Evolutionary conservation across 2,888 invertebrate genomes (phyloP), one percentile per base, ranked within the genome.

Genomic region (Harpalus rubripes): DNA sequence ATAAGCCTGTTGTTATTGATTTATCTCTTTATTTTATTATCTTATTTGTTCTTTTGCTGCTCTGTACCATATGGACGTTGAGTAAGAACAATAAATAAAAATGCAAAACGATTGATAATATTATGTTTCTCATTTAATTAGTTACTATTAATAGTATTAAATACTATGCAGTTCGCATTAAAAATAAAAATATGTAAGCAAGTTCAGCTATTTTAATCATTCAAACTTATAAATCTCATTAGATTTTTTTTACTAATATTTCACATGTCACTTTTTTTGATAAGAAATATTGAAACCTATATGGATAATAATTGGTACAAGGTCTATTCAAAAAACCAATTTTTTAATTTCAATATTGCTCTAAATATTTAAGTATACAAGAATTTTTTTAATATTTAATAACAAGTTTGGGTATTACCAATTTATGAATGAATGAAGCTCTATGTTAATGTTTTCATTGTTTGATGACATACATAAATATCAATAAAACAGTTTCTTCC

Each of bases 401-500:
- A 16, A 65, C n/a, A 68, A 68, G 65, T 32, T 39, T 68, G 39
- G 63, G 68, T 26, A 39, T 39, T 68, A 68, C 32, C 32, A 68
- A 26, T 32, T 32, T 65, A n/a, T 12, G 26, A 32, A 68, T 68
- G 68, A 68, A 68, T 68, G 68, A 68, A 68, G 15, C n/a, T 32
- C 15, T 15, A 12, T 63, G 63, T 63, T 63, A 22, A 63, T 63
- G 39, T 68, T 68, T 10, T 7, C 39, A 68, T 68, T 68, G 68
- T 68, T 63, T 68, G 12, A 68, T 68, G 68, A 68, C 68, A 39
- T 26, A 68, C 32, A 32, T 68, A 68, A 68, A 68, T 65, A 65
- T 65, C 65, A 68, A 39, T 68, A 32, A 68, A 32, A 68, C 15
- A 39, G 32, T 32, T 12, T 68, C 39, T 68, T n/a, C 39, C 39